Conservation (phyloP, 2,113 vertebrate species). For the Mirza zaza region DNA sequence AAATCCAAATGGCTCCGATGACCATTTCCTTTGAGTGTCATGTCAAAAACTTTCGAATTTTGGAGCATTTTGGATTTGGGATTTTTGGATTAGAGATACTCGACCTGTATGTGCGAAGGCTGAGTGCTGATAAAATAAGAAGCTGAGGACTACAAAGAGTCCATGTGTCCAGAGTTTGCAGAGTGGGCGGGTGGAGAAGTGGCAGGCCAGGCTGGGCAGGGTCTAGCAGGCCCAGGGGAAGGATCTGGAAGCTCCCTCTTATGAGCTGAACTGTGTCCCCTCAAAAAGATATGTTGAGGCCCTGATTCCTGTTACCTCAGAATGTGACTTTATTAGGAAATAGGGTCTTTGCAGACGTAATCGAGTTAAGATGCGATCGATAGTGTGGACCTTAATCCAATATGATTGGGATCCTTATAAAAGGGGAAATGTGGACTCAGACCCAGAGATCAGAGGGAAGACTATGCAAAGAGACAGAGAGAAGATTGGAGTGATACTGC, state of each 20-base stretch:
- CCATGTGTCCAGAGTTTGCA: rapidly evolving
- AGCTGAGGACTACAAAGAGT: background rate
- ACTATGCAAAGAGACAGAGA: background rate
- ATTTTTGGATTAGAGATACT: background rate
- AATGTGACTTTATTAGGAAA: background rate
- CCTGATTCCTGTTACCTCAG: background rate
- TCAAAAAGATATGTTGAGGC: background rate
- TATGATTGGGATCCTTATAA: background rate
- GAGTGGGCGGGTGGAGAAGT: background rate
- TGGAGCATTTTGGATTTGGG: background rate
- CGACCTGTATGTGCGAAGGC: no score
- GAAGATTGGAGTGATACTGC: background rate
- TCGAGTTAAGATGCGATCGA: background rate
- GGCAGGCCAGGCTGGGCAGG: rapidly evolving
- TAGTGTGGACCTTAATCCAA: background rate
- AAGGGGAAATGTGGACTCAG: background rate
- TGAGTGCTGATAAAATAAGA: background rate
- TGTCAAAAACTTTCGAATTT: no score
- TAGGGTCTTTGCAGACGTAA: background rate
- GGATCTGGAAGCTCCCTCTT: background rate
- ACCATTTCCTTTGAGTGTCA: background rate
- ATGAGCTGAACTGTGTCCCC: background rate
- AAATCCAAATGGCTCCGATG: background rate
- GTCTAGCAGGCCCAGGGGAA: background rate
- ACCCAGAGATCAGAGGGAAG: background rate